phyloP scores from a whole-genome alignment of 2,113 vertebrate species.

The Channa argus region DNA sequence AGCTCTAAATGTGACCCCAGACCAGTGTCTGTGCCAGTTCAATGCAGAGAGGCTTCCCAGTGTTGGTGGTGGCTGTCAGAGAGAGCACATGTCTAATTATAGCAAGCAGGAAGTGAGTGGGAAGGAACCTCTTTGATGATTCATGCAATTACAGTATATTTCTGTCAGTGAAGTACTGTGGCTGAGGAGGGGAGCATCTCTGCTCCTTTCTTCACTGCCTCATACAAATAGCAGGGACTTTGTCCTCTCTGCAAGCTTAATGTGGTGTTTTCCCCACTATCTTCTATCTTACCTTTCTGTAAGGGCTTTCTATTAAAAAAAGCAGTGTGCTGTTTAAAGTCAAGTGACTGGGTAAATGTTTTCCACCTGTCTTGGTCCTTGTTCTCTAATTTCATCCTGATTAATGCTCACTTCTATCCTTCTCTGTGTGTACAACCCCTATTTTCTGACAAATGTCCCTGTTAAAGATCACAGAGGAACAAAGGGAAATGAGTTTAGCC shows the following conservation, averaged over 20 bases:
- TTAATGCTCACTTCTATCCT: constrained; percentile 33
- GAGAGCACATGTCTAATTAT: constrained; percentile 70
- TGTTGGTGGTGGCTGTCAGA: constrained; percentile 49
- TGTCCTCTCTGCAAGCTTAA: constrained; percentile 32
- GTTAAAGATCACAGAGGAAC: constrained; percentile 45
- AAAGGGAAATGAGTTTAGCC: constrained; percentile 27
- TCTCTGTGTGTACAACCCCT: constrained; percentile 4
- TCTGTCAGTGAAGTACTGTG: constrained; percentile 48
- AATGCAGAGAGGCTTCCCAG: constrained; percentile 51
- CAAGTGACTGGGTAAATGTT: constrained; percentile 51
- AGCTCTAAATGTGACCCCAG: constrained; percentile 54
- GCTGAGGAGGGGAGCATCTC: constrained; percentile 32
- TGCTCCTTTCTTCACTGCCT: constrained; percentile 35
- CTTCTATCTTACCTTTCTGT: constrained; percentile 49
- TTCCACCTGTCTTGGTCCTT: constrained; percentile 54
- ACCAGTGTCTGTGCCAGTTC: constrained; percentile 26
- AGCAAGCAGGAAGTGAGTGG: constrained; percentile 71
- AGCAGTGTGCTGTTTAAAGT: constrained; percentile 53
- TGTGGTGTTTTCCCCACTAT: constrained; percentile 34
- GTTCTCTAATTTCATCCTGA: constrained; percentile 53
- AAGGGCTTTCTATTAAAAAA: constrained; percentile 52
- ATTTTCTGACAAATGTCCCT: constrained; percentile 3
- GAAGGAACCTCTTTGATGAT: constrained; percentile 66
- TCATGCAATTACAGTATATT: constrained; percentile 62
- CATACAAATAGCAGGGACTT: constrained; percentile 24